Evolutionary conservation across 2,797 vertebrate species (phyloP).

Genomic region (Girardinus metallicus): DNA sequence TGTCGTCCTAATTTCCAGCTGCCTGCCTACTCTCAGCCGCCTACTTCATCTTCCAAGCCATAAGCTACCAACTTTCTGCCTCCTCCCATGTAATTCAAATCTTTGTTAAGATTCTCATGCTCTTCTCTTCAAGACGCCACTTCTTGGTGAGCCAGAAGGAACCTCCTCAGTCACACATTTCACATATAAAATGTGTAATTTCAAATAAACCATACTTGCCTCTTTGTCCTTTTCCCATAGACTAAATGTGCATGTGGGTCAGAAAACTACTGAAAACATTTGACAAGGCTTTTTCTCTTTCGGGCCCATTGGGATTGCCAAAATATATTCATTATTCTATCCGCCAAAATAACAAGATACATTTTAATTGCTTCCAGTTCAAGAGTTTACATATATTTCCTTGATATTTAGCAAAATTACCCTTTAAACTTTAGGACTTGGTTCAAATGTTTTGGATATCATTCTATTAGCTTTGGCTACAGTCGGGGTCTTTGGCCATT

Average conservation of each 20-base stretch:
- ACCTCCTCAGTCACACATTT: not conserved
- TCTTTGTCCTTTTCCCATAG: not conserved
- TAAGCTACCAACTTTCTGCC: not conserved
- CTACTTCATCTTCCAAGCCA: not conserved
- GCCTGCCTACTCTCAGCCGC: not conserved
- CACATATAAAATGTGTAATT: too few species aligned
- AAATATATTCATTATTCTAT: not conserved
- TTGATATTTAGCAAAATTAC: not conserved
- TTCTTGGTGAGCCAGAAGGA: not conserved
- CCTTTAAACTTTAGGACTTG: not conserved
- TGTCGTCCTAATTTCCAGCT: too few species aligned
- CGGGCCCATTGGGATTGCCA: not conserved
- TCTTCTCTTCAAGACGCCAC: not conserved
- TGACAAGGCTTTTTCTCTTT: not conserved
- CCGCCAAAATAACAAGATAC: not conserved
- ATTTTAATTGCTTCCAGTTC: not conserved
- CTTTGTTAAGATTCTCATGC: not conserved
- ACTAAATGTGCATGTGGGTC: not conserved
- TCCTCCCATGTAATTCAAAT: not conserved
- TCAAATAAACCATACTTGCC: not conserved
- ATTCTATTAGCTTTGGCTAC: not conserved
- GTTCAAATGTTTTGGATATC: not conserved
- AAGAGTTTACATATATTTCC: not conserved
- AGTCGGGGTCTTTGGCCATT: not conserved
- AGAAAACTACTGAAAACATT: not conserved